Conservation (phyloP, 2,113 vertebrate species). For the Eublepharis macularius region DNA sequence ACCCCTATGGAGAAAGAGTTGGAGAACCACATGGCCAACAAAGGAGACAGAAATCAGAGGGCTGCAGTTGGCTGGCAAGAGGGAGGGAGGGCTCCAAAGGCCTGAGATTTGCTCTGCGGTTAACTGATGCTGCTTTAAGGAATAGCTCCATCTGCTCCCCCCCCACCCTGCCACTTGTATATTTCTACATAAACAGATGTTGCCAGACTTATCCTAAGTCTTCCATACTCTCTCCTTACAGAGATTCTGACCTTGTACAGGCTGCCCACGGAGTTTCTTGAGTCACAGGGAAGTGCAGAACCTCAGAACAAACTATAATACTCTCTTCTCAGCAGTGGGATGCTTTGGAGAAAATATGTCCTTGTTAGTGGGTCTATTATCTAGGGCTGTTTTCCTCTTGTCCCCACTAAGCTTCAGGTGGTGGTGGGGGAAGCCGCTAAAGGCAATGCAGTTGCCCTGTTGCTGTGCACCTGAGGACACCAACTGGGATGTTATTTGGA, state of each 20-base stretch:
- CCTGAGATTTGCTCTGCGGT: too few species aligned
- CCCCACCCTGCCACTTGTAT: background rate
- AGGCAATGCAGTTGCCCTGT: background rate
- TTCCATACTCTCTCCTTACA: background rate
- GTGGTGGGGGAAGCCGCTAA: too few species aligned
- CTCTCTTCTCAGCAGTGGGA: background rate
- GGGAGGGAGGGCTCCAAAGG: too few species aligned
- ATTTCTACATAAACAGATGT: background rate
- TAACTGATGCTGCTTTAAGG: background rate
- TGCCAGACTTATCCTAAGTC: too few species aligned
- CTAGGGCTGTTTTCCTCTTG: background rate
- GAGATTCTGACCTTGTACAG: background rate
- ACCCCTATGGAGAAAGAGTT: too few species aligned
- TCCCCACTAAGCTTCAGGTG: too few species aligned
- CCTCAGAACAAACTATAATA: background rate
- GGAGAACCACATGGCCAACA: too few species aligned
- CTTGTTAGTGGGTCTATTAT: too few species aligned
- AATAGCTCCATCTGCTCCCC: background rate
- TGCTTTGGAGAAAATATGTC: background rate
- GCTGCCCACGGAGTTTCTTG: background rate
- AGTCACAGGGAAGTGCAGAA: background rate
- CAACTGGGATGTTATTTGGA: background rate
- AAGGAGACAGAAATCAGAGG: background rate
- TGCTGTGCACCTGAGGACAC: background rate
- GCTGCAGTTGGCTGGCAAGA: background rate